Base-by-base conservation (phyloP, 2,888 invertebrate genomes). In the Ariolimax columbianus region DNA sequence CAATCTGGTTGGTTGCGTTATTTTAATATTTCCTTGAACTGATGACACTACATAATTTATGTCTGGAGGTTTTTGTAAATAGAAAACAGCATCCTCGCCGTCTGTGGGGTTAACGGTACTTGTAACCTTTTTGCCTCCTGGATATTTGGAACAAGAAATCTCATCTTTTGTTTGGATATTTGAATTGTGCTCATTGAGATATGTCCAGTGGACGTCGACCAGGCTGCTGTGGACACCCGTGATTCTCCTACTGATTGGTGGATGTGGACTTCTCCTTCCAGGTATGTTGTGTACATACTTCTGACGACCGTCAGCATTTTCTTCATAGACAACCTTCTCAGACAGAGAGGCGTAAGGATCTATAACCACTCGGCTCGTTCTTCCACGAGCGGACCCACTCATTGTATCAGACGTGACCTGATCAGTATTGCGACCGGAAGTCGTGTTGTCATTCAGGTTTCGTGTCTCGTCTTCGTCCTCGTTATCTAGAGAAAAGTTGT, bases 101-200 rank as follows among this genome's bases (percentile, higher is more conserved):
- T 30, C 30, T 30, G 30, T 11, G 33, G 30, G 3, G 17, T 66
- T 30, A 4, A 2, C 3, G 19, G 6, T 19, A 55, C 9, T 4
- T 78, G 59, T 19, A 0, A 23, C 30, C 2, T 26, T 23, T 51
- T 26, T 30, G 11, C 30, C 68, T 30, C 19, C 3, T 47, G 70
- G 14, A 72, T 51, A 9, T 38, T 36, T 66, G n/a, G 14, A 19
- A 30, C 9, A 14, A n/a, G 19, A n/a, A 55, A 38, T 0, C 33
- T 17, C 51, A 1, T 51, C 77, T 1, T 83, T 43, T 33, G 72
- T 59, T n/a, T 30, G 38, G 0, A 33, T 55, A 30, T 63, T 38
- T 0, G 83, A 77, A 23, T 72, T 70, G 40, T 19, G 30, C 14
- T 83, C 83, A 30, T 51, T 40, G 68, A 40, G 38, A 55, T 36